Evolutionary conservation across 2,888 invertebrate genomes (phyloP).

Genomic region (Phengaris alcon): DNA sequence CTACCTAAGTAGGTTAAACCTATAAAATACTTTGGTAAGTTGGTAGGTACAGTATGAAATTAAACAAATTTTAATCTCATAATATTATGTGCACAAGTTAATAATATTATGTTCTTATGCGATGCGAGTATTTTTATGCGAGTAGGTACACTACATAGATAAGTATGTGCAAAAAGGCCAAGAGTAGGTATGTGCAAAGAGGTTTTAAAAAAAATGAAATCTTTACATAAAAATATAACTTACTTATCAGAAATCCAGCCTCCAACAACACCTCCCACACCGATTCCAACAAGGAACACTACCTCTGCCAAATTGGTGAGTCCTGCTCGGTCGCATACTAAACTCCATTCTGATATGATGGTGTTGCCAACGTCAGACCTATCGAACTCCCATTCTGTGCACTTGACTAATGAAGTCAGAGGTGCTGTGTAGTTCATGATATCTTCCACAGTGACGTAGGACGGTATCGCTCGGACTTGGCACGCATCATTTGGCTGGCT

Average conservation of each 20-base stretch:
- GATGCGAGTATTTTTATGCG: neutral
- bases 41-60: too few relatives aligned
- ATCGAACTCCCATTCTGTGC: conserved; percentile 82
- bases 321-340: conserved; percentile 86
- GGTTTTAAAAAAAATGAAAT: too few relatives aligned
- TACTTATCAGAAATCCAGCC: conserved; percentile 88
- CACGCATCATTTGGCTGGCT: conserved; percentile 82
- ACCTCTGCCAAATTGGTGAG: conserved; percentile 87
- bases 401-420: conserved; percentile 68
- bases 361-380: conserved; percentile 80
- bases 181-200: too few relatives aligned
- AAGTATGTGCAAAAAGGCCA: too few relatives aligned
- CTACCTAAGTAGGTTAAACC: too few relatives aligned
- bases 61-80: too few relatives aligned
- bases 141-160: too few relatives aligned
- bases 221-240: conserved; percentile 34
- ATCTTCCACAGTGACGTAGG: conserved; percentile 57
- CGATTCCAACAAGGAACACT: conserved; percentile 87
- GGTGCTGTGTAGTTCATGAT: conserved; percentile 64
- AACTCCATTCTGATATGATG: conserved; percentile 86
- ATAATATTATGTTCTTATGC: neutral
- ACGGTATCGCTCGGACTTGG: conserved; percentile 68
- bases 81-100: too few relatives aligned
- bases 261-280: conserved; percentile 87
- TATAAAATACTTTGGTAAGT: too few relatives aligned